Evolutionary conservation across 2,797 vertebrate genomes (phyloP).

Genomic region (Chlorospingus semifuscus): DNA sequence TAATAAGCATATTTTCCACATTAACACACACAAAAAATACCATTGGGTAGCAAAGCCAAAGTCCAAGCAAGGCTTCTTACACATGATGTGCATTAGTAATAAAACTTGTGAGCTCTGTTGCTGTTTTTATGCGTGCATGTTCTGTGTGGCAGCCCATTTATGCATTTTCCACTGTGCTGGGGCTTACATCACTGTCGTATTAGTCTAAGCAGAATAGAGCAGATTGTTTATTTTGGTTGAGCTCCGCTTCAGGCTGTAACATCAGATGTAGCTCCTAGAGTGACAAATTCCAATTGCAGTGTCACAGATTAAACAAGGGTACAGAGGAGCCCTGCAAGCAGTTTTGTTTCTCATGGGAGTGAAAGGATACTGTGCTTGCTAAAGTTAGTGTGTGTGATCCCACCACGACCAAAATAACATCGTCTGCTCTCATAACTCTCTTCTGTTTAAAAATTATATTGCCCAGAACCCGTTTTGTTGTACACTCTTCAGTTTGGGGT

Average conservation of each 20-base stretch:
- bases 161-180: neutral
- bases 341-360: slow-evolving; percentile 19
- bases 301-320: slow-evolving; percentile 74
- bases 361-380: neutral
- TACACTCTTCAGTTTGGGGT: neutral
- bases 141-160: neutral
- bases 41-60: neutral
- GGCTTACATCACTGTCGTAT: slow-evolving; percentile 76
- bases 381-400: neutral
- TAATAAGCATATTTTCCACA: neutral
- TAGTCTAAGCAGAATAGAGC: slow-evolving; percentile 76
- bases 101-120: neutral
- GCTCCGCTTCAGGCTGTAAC: slow-evolving; percentile 75
- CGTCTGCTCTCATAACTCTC: neutral
- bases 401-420: neutral
- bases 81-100: neutral
- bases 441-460: neutral
- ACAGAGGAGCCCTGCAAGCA: slow-evolving; percentile 32
- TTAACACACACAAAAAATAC: neutral
- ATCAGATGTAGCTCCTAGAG: slow-evolving; percentile 77
- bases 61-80: neutral
- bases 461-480: neutral
- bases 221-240: slow-evolving; percentile 82
- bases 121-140: neutral
- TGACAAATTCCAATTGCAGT: slow-evolving; percentile 73